Base-by-base conservation (phyloP, 1,140 invertebrate genomes). In the Pogonomyrmex barbatus region DNA sequence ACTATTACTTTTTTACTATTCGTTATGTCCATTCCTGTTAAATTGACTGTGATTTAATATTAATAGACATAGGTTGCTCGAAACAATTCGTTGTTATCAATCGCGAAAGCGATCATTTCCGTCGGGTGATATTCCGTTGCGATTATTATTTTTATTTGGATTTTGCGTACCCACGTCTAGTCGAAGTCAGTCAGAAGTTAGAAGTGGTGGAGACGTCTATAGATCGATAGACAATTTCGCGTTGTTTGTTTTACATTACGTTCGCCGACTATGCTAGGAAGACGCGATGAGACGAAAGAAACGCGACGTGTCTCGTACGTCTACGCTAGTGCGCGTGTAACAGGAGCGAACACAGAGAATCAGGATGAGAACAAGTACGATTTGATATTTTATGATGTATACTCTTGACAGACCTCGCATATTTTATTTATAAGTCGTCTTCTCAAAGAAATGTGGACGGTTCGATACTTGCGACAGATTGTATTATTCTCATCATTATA, bases 21-120 rank as follows among this genome's bases (percentile, higher is more conserved):
- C 79, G 87, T 91, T 91, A 88, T 60, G 56, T 89, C 90, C 88
- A 88, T 88, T 87, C 88, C 85, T 87, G 75, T 87, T 89, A 92
- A 93, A 93, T 92, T 92, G 91, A 92, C 92, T 93, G 92, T 93
- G 92, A 93, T 93, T 88, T 92, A 91, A 92, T 91, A 90, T 88
- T 87, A 24, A 82, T 91, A 91, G 87, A 89, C 70, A 87, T 91
- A 91, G 79, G 85, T 60, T 65, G 71, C 76, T 60, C 71, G 78
- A 90, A 90, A 77, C 6, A 33, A 77, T 87, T 90, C 77, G 76
- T 89, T 81, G 39, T 84, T 88, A 88, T 83, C 56, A 17, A 50
- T 58, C 60, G 24, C 56, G 24, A 73, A 68, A 60, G 6, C 47
- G 73, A 78, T 86, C 65, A 24, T 58, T 54, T 82, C 82, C n/a